A percentile compares a stretch with the other conserved stretches of the same genome.
phyloP scores from a whole-genome alignment of 2,797 vertebrate genomes.

The Ceyx erithaca region DNA sequence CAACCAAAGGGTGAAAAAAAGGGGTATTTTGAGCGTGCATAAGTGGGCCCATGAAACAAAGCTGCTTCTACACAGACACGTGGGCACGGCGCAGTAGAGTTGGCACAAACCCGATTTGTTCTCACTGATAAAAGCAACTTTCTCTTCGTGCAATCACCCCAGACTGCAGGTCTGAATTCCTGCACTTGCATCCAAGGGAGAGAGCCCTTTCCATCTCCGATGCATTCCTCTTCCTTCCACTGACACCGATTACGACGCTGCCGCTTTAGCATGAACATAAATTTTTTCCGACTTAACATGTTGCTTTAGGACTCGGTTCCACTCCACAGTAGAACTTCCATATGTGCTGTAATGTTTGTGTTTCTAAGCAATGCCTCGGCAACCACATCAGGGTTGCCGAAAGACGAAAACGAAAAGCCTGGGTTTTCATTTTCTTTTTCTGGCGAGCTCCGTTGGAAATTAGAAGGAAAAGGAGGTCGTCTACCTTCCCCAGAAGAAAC shows the following conservation, averaged over 20 bases:
- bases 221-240: conserved; percentile 54
- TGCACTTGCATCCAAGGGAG: conserved; percentile 15
- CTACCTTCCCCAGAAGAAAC: conserved; percentile 48
- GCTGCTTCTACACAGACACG: neutral
- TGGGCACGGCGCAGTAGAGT: fast-evolving
- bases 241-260: conserved; percentile 64
- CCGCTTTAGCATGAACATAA: conserved; percentile 64
- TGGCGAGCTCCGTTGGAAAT: conserved; percentile 67
- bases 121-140: neutral
- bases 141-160: neutral
- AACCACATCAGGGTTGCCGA: conserved; percentile 63
- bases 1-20: neutral
- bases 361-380: conserved; percentile 68
- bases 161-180: neutral
- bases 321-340: conserved; percentile 70
- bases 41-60: neutral
- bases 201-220: conserved; percentile 10
- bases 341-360: conserved; percentile 74
- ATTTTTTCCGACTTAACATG: conserved; percentile 72
- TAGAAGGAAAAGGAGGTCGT: conserved; percentile 68
- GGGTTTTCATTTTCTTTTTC: conserved; percentile 73
- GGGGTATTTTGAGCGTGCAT: neutral
- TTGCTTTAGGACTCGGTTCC: conserved; percentile 73
- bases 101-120: neutral
- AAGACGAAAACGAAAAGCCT: conserved; percentile 52